Percentiles rank a stretch among this genome's conserved stretches.
These are phyloP conservation scores for Scaptomyza caliginosa DNA, from an alignment of 2,888 invertebrate genomes.

Conservation along the genomic window DNA sequence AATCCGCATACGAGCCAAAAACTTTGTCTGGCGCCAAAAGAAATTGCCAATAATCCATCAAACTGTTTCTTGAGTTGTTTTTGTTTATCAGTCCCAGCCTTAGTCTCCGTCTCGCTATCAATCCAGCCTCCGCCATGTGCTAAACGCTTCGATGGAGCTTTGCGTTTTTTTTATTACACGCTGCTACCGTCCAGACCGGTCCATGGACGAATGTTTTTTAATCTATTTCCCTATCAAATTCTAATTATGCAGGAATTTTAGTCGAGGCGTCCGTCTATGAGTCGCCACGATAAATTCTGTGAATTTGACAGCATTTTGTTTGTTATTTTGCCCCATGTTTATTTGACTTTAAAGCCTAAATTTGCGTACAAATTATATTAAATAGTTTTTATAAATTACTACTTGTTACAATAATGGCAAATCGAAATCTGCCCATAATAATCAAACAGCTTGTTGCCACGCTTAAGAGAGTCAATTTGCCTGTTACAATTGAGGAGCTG, in stretches of 20 bases:
- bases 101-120: slow-evolving; percentile 2
- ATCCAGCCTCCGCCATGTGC: slow-evolving; percentile 57
- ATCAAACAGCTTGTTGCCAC: slow-evolving; percentile 10
- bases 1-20: slow-evolving; percentile 55
- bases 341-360: background rate
- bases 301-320: slow-evolving; percentile 52
- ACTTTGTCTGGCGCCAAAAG: slow-evolving; percentile 72
- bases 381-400: background rate
- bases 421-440: background rate
- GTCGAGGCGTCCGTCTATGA: slow-evolving; percentile 47
- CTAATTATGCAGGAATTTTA: slow-evolving; percentile 72
- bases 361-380: too few species aligned
- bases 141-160: slow-evolving; percentile 53
- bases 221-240: slow-evolving; percentile 65
- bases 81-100: slow-evolving; percentile 38
- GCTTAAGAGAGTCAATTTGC: slow-evolving; percentile 17
- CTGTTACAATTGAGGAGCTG: slow-evolving; percentile 13
- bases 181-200: slow-evolving; percentile 70
- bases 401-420: slow-evolving; percentile 1
- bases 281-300: slow-evolving; percentile 69
- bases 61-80: slow-evolving; percentile 45
- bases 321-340: background rate
- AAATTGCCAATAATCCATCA: slow-evolving; percentile 76
- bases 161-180: slow-evolving; percentile 70
- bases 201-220: slow-evolving; percentile 34